Conservation (phyloP, 2,888 invertebrate genomes). For the Rhopalosiphum nymphaeae region DNA sequence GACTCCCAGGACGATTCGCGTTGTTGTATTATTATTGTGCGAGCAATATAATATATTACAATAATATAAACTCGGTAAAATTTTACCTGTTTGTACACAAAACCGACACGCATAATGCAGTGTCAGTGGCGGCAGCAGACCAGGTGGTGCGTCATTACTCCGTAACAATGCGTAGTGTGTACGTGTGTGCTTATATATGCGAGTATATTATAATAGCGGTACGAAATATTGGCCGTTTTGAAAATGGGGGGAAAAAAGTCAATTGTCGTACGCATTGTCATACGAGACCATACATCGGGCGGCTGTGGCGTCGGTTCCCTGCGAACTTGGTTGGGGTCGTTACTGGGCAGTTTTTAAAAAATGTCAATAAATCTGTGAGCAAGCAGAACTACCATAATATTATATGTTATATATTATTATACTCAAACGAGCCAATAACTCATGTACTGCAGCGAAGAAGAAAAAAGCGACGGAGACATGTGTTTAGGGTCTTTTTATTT, state of each 20-base stretch:
- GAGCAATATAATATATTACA: neutral
- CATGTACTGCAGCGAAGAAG: neutral
- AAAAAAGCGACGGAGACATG: neutral
- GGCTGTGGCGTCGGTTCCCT: neutral
- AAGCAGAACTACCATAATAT: neutral
- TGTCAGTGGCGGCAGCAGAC: neutral
- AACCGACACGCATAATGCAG: slow-evolving; percentile 41
- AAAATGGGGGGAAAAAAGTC: slow-evolving; percentile 27
- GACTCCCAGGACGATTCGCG: slow-evolving; percentile 49
- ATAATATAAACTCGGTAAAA: slow-evolving; percentile 21
- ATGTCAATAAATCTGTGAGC: slow-evolving; percentile 35
- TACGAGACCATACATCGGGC: neutral
- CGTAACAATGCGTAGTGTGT: neutral
- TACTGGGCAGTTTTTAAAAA: neutral
- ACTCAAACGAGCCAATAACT: neutral
- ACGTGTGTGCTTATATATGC: neutral
- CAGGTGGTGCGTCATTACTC: slow-evolving; percentile 26
- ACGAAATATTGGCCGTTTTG: slow-evolving; percentile 39
- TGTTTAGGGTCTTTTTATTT: neutral
- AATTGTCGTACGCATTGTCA: slow-evolving; percentile 26
- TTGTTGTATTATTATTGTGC: neutral
- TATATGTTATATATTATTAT: neutral
- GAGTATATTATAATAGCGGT: slow-evolving; percentile 3
- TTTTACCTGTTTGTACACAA: slow-evolving; percentile 62
- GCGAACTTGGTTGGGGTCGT: neutral